Evolutionary conservation across 2,888 invertebrate genomes (phyloP), one percentile per base, ranked within the genome.

Genomic region (Orthosia cruda): DNA sequence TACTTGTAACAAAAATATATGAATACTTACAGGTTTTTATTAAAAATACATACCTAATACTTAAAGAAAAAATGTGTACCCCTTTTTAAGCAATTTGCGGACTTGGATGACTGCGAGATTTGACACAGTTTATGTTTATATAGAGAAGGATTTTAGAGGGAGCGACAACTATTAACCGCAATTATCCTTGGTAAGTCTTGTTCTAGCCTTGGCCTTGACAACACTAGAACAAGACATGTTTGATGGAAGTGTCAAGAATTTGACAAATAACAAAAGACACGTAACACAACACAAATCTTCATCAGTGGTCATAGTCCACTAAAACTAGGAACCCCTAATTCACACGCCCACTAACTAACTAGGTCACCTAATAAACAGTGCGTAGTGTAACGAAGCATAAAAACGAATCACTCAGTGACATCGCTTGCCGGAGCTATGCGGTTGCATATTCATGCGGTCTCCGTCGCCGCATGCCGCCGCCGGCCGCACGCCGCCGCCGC

Each of bases 391-490:
- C 64, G 64, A 62, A 71, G 32, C 61, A 68, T 72, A 76, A 70
- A 76, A 77, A 73, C 61, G 64, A 59, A 74, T 79, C 65, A 77
- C 72, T 78, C 80, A 55, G 49, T 69, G 71, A 18, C 16, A 40
- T 47, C 32, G 54, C 74, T 70, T 52, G 70, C 5, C 67, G 67
- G 61, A 84, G 77, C 72, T 71, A 81, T 74, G 71, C 49, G 40
- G 74, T 71, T 86, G 85, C 87, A 86, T 87, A 86, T 87, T 87
- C 87, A 86, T 77, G 71, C 47, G 71, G 20, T 55, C 49, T 49
- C 67, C 70, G 67, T 52, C 45, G 47, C 45, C 32, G 63, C 45
- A 20, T 18, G 16, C 40, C 23, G 18, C 49, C 47, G 23, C 47
- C 16, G 4, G n/a, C n/a, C 32, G 63, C 45, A 20, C 23, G 16